Evolutionary conservation across 2,888 invertebrate species (phyloP).

Genomic region (Ophion obscuratus): DNA sequence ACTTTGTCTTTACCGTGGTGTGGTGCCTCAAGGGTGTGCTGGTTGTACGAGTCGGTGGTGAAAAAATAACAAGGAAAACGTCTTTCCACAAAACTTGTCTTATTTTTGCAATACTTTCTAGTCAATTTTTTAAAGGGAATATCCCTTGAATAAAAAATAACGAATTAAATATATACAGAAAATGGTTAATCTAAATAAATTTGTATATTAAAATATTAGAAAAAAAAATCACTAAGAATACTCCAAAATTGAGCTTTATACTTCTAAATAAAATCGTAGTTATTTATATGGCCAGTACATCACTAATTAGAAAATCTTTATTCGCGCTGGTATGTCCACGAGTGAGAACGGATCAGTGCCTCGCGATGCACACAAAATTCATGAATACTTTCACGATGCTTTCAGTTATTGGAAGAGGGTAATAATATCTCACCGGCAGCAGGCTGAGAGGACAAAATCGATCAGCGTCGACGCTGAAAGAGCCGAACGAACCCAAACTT

Average conservation of each 20-base stretch:
- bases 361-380: neutral
- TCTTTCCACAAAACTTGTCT: neutral
- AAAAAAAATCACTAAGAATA: neutral
- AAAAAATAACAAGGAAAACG: neutral
- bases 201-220: neutral
- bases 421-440: slow-evolving; percentile 41
- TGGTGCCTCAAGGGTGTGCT: neutral
- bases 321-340: neutral
- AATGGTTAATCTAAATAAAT: neutral
- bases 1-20: too few species aligned
- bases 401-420: slow-evolving; percentile 50
- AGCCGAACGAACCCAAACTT: neutral
- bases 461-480: slow-evolving; percentile 30
- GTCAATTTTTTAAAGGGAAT: neutral
- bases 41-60: neutral
- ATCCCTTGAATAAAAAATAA: neutral
- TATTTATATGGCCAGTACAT: neutral
- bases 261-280: neutral
- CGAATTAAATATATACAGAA: neutral
- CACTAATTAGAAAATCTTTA: too few species aligned
- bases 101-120: neutral
- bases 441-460: slow-evolving; percentile 25
- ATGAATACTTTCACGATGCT: slow-evolving; percentile 8
- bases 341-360: neutral
- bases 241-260: neutral